phyloP scores from a whole-genome alignment of 1,140 invertebrate species.

The Marisa cornuarietis region DNA sequence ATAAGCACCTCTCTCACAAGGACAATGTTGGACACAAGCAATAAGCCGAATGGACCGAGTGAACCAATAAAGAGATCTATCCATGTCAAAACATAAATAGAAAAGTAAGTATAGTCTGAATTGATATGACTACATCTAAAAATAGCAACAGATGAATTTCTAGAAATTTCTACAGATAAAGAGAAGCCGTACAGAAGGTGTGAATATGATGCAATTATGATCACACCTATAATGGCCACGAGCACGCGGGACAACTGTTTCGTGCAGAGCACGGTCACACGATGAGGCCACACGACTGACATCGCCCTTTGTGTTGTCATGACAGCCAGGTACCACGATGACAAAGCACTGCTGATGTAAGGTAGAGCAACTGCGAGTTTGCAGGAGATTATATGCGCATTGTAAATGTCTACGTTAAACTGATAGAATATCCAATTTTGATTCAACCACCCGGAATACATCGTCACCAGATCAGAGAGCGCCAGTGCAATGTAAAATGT shows the following conservation, averaged over 20 bases:
- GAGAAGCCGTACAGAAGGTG: slow-evolving; percentile 26
- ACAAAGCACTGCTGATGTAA: slow-evolving; percentile 25
- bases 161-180: no score
- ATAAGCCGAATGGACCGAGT: no score
- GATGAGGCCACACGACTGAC: slow-evolving; percentile 16
- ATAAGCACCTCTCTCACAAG: not conserved
- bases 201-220: slow-evolving; percentile 21
- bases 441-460: slow-evolving; percentile 25
- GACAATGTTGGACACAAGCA: no score
- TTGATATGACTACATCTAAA: no score
- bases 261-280: slow-evolving; percentile 13
- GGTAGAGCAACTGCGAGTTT: slow-evolving; percentile 24
- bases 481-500: no score
- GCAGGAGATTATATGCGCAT: slow-evolving; percentile 29
- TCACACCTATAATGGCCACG: not conserved
- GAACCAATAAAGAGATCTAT: no score
- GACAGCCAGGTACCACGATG: slow-evolving; percentile 34
- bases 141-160: no score
- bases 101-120: no score
- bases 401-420: slow-evolving; percentile 21
- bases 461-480: not conserved
- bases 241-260: not conserved
- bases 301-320: slow-evolving; percentile 30
- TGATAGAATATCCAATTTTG: slow-evolving; percentile 32
- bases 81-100: no score